These are phyloP conservation scores for Adoxophyes honmai DNA, from an alignment of 1,140 invertebrate genomes.

Conservation along the genomic window DNA sequence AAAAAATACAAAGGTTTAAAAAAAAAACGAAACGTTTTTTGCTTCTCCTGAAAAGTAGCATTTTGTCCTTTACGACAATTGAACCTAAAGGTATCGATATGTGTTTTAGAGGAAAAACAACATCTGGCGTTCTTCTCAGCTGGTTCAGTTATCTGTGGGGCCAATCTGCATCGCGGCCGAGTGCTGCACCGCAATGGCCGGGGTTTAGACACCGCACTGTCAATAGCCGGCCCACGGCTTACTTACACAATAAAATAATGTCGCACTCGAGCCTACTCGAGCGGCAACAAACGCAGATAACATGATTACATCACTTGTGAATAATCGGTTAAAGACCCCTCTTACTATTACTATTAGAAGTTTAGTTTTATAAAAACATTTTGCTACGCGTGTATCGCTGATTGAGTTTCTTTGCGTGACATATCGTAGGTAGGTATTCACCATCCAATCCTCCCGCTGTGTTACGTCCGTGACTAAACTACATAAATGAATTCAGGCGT, in stretches of 20 bases:
- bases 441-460: too few relatives aligned
- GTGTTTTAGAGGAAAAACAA: neutral
- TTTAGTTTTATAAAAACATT: too few relatives aligned
- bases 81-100: too few relatives aligned
- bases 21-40: too few relatives aligned
- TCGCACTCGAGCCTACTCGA: constrained; percentile 36
- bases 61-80: too few relatives aligned
- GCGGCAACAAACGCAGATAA: constrained; percentile 17
- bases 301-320: constrained; percentile 9
- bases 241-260: constrained; percentile 52
- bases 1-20: too few relatives aligned
- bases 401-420: too few relatives aligned
- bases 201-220: constrained; percentile 28
- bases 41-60: too few relatives aligned
- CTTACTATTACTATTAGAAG: neutral
- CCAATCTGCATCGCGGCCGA: constrained; percentile 1
- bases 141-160: neutral
- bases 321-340: constrained; percentile 33
- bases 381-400: too few relatives aligned
- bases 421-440: too few relatives aligned
- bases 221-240: constrained; percentile 20
- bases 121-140: constrained; percentile 5
- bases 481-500: too few relatives aligned
- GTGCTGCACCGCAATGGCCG: neutral
- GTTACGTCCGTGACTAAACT: too few relatives aligned